Evolutionary conservation across 92 coral and sea anemone genomes (phyloP).

Genomic region (Phenganax stokvisi): DNA sequence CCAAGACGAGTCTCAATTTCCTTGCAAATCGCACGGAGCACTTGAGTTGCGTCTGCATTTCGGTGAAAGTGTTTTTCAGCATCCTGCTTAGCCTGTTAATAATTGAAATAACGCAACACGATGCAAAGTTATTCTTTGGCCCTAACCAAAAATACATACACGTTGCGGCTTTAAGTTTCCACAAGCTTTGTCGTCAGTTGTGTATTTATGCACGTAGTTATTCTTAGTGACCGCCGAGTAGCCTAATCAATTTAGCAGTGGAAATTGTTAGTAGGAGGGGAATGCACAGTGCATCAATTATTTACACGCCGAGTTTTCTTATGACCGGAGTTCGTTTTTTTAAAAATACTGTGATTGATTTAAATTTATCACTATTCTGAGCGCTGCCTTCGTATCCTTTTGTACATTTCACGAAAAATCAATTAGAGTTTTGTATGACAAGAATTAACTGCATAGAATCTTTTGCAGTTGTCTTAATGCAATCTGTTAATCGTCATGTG

Average conservation of each 20-base stretch:
- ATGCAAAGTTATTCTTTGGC: constrained; percentile 11
- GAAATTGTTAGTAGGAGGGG: constrained; percentile 15
- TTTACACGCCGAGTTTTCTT: neutral
- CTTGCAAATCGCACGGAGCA: constrained; percentile 14
- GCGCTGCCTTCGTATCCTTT: too few relatives aligned
- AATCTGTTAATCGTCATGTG: too few relatives aligned
- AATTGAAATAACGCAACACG: constrained; percentile 11
- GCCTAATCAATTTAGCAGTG: constrained; percentile 21
- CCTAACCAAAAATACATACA: constrained; percentile 26
- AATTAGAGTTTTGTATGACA: too few relatives aligned
- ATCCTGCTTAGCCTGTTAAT: constrained; percentile 8
- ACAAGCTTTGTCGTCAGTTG: neutral
- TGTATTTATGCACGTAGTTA: constrained; percentile 1
- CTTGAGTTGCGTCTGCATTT: constrained; percentile 18
- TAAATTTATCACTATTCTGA: too few relatives aligned
- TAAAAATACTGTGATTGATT: too few relatives aligned
- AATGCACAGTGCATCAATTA: constrained; percentile 6
- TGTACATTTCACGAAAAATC: too few relatives aligned
- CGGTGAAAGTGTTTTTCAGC: constrained; percentile 26
- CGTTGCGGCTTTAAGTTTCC: constrained; percentile 26
- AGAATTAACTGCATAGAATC: too few relatives aligned
- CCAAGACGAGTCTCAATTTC: neutral
- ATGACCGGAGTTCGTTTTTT: too few relatives aligned
- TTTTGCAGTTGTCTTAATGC: too few relatives aligned
- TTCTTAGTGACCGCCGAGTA: constrained; percentile 18